A percentile compares a stretch with the other conserved stretches of the same genome.
phyloP scores from a whole-genome alignment of 2,113 vertebrate species.

The Thomomys bottae region DNA sequence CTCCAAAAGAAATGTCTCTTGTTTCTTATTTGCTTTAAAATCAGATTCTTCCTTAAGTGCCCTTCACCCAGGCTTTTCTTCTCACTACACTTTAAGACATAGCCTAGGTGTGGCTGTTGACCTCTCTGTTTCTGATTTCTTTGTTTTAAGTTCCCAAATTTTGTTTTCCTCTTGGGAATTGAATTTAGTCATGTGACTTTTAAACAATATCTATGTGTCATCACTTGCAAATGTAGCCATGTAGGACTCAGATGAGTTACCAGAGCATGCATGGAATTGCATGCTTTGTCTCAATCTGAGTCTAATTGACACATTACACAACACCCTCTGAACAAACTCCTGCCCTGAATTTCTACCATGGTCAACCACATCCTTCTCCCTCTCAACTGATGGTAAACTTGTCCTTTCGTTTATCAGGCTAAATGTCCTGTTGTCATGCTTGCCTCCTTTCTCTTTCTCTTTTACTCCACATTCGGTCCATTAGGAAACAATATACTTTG shows the following conservation, averaged over 20 bases:
- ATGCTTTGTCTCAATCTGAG: background rate
- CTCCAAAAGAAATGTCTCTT: background rate
- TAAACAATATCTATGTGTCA: background rate
- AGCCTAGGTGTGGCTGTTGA: background rate
- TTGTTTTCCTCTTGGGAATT: background rate
- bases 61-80: background rate
- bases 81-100: background rate
- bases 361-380: background rate
- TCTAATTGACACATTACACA: background rate
- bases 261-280: rapidly evolving
- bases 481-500: background rate
- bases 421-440: background rate
- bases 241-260: background rate
- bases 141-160: background rate
- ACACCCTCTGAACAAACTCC: background rate
- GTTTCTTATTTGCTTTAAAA: background rate
- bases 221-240: background rate
- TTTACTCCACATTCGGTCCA: background rate
- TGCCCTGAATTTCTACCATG: background rate
- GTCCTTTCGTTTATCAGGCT: background rate
- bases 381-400: background rate
- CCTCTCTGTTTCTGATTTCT: background rate
- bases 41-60: background rate
- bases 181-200: background rate
- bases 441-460: background rate